Evolutionary conservation across 2,888 invertebrate genomes (phyloP).

Genomic region (Drosophila demipolita): DNA sequence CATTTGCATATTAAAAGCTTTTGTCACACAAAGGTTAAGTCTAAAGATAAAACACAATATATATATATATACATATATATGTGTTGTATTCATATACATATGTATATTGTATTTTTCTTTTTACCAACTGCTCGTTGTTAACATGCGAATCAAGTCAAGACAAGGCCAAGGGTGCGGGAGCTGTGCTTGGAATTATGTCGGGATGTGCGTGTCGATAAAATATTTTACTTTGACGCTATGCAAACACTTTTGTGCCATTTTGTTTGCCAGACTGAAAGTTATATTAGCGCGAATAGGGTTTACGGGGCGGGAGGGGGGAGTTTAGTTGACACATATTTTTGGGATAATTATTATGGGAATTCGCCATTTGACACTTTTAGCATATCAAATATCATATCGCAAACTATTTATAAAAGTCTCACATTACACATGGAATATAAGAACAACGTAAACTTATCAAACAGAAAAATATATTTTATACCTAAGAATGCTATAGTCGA

Average conservation of each 20-base stretch:
- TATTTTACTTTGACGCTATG: slow-evolving; percentile 76
- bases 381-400: slow-evolving; percentile 7
- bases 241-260: slow-evolving; percentile 76
- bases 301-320: background rate
- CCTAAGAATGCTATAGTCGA: background rate
- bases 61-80: slow-evolving; percentile 13
- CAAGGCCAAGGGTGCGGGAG: slow-evolving; percentile 28
- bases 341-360: slow-evolving; percentile 30
- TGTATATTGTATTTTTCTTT: slow-evolving; percentile 23
- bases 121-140: slow-evolving; percentile 60
- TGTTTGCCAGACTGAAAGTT: slow-evolving; percentile 31
- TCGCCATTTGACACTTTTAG: slow-evolving; percentile 42
- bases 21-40: slow-evolving; percentile 81
- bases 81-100: background rate
- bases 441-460: background rate
- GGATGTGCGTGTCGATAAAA: slow-evolving; percentile 77
- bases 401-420: background rate
- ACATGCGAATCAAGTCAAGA: slow-evolving; percentile 73
- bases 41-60: slow-evolving; percentile 75
- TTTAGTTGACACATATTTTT: slow-evolving; percentile 10
- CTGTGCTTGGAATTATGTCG: slow-evolving; percentile 20
- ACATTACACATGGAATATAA: background rate
- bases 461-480: background rate
- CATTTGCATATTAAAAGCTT: slow-evolving; percentile 81
- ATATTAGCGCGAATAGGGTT: background rate